Base-by-base conservation (phyloP, 2,113 vertebrate species). In the Sylvia atricapilla region DNA sequence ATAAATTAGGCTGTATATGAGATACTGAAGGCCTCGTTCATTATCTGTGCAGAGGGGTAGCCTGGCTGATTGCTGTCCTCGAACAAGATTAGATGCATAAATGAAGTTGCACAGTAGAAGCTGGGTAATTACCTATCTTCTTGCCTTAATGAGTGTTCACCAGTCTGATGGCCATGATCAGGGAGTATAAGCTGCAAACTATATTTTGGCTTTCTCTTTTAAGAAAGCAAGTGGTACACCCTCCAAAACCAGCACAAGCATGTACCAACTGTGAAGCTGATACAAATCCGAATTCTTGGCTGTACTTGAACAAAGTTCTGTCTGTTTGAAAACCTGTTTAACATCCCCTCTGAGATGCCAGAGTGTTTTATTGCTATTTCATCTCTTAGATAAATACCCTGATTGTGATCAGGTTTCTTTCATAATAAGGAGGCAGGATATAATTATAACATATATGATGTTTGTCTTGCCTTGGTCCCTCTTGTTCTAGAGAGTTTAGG, bases 251-350 rank as follows among this genome's bases (percentile, higher is more conserved):
- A 90, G 76, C 79, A 70, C 13, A 74, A 85, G 84, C 33, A 0
- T 85, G 89, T 91, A 94, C 58, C 87, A 63, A 12, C 87, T 80
- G 63, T 37, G 70, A 75, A 73, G 75, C 1, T 89, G 88, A 88
- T 90, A 49, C 14, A 85, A 83, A 73, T 93, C 43, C 4, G 0
- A 74, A 55, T 94, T 88, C 70, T 87, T 95, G 87, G 28, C 84
- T 69, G 8, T 72, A 13, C 44, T 64, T 81, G 56, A 88, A 59
- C 46, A 39, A 63, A 86, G 27, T 87, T 31, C 50, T 96, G 30
- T 63, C 60, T 88, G 22, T 58, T 63, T 87, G 74, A 91, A 95
- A 94, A 94, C 78, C 78, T 80, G 78, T 69, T 91, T 56, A 83
- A 83, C 66, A 73, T 92, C 74, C 28, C 44, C 28, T 87, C 59